phyloP scores from a whole-genome alignment of 1,140 invertebrate species.

The Drosophila persimilis region DNA sequence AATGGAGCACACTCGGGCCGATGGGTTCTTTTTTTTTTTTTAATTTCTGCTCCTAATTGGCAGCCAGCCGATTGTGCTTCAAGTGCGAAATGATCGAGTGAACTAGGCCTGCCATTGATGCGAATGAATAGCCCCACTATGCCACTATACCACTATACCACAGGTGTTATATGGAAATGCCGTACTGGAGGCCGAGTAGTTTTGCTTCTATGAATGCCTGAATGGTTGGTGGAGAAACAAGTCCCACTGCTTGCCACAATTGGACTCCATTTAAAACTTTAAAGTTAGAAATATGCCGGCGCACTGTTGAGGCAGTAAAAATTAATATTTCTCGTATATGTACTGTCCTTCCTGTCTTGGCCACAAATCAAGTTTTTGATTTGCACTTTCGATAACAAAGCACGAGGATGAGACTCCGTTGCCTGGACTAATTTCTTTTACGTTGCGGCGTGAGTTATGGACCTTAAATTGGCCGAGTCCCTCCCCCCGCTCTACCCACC shows the following conservation, averaged over 20 bases:
- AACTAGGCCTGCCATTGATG: slow-evolving; percentile 26
- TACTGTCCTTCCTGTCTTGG: slow-evolving; percentile 9
- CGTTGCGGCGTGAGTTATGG: slow-evolving; percentile 58
- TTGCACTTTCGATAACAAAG: slow-evolving; percentile 30
- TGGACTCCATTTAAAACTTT: too few relatives aligned
- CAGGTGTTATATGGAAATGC: not conserved
- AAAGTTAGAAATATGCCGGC: too few relatives aligned
- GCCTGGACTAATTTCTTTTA: slow-evolving; percentile 47
- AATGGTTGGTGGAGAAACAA: not conserved
- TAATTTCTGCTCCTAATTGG: slow-evolving; percentile 64
- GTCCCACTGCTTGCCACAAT: too few relatives aligned
- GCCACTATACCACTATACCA: not conserved
- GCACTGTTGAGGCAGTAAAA: not conserved
- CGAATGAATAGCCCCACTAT: not conserved
- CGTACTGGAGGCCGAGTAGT: too few relatives aligned
- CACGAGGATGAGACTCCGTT: slow-evolving; percentile 10
- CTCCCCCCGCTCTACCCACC: not conserved
- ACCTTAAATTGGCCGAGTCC: slow-evolving; percentile 47
- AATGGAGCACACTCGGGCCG: slow-evolving; percentile 24
- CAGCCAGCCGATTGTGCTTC: slow-evolving; percentile 46
- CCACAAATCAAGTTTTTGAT: slow-evolving; percentile 44
- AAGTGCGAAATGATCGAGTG: slow-evolving; percentile 32
- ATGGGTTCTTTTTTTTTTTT: slow-evolving; percentile 51
- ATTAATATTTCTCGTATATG: slow-evolving; percentile 6
- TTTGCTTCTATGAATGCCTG: not conserved